Conservation (phyloP, 2,888 invertebrate species). For the Cosmorhoe ocellata region DNA sequence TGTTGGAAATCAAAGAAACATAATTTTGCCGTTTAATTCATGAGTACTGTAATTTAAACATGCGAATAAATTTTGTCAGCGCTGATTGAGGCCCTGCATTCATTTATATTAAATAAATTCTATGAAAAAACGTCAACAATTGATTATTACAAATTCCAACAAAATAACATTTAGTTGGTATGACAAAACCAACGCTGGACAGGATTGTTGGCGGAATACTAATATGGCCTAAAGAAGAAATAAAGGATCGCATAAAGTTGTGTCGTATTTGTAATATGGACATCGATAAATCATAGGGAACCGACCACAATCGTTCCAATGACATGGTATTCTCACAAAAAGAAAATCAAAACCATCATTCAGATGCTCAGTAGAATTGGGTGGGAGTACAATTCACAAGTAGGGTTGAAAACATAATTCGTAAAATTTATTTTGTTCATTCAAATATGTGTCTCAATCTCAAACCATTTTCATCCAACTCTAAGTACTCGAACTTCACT, state of each 20-base stretch:
- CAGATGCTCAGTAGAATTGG: slow-evolving; percentile 77
- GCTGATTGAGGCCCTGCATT: slow-evolving; percentile 71
- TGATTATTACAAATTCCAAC: slow-evolving; percentile 80
- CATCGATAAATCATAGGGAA: slow-evolving; percentile 82
- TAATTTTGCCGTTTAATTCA: slow-evolving; percentile 69
- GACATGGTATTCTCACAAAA: slow-evolving; percentile 80
- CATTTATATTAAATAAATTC: slow-evolving; percentile 68
- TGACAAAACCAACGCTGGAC: slow-evolving; percentile 79
- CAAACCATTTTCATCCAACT: too few relatives aligned
- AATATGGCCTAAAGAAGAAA: slow-evolving; percentile 81
- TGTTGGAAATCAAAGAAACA: slow-evolving; percentile 57
- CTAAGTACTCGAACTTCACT: too few relatives aligned
- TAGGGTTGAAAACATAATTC: slow-evolving; percentile 53
- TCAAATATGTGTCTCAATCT: too few relatives aligned
- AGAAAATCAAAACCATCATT: slow-evolving; percentile 78
- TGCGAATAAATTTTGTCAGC: slow-evolving; percentile 55
- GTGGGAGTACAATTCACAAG: slow-evolving; percentile 64
- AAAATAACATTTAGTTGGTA: slow-evolving; percentile 81
- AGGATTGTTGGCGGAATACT: slow-evolving; percentile 80
- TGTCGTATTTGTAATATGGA: slow-evolving; percentile 82
- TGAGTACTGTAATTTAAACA: slow-evolving; percentile 65
- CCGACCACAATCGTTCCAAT: slow-evolving; percentile 80
- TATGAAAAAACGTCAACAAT: slow-evolving; percentile 62
- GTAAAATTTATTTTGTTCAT: too few relatives aligned
- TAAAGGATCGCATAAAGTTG: slow-evolving; percentile 79